These are phyloP conservation scores for Astreopora myriophthalma DNA, from an alignment of 64 coral and sea anemone species.

Conservation along the genomic window DNA sequence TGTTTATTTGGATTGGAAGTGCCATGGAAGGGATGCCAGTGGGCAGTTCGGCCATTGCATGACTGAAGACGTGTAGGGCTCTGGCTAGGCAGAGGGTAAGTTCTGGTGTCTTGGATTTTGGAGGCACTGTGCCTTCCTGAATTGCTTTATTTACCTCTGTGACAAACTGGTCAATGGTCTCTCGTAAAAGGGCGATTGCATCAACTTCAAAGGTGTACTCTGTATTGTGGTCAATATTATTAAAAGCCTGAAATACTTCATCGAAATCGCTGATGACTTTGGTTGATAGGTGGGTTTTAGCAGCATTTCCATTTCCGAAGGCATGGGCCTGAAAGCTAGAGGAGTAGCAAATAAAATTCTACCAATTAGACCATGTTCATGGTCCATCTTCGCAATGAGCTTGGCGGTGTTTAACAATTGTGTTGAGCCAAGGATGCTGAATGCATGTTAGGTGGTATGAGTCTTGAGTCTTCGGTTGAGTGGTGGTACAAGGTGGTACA, in stretches of 20 bases:
- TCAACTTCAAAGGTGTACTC: conserved; percentile 11
- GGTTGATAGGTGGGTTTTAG: neutral
- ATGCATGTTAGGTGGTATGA: conserved; percentile 21
- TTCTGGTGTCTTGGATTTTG: conserved; percentile 45
- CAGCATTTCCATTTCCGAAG: conserved; percentile 20
- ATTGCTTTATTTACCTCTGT: conserved; percentile 42
- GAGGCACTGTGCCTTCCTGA: conserved; percentile 23
- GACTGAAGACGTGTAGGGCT: neutral
- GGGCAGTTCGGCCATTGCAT: neutral
- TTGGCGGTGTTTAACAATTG: conserved; percentile 41
- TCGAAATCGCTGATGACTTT: neutral
- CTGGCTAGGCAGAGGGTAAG: neutral
- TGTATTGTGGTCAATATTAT: neutral
- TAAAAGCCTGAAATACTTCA: neutral
- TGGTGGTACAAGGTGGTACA: no score
- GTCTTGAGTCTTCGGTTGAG: neutral
- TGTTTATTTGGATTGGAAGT: neutral
- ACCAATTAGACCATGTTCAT: conserved; percentile 9
- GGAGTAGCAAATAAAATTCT: conserved; percentile 15
- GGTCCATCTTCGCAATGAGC: conserved; percentile 35
- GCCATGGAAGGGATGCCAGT: neutral
- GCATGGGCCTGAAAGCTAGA: conserved; percentile 12
- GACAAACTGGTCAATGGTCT: conserved; percentile 1
- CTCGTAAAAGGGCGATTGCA: neutral
- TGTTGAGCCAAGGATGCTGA: conserved; percentile 37